phyloP scores from a whole-genome alignment of 2,888 invertebrate species.

The Dynastes maya region DNA sequence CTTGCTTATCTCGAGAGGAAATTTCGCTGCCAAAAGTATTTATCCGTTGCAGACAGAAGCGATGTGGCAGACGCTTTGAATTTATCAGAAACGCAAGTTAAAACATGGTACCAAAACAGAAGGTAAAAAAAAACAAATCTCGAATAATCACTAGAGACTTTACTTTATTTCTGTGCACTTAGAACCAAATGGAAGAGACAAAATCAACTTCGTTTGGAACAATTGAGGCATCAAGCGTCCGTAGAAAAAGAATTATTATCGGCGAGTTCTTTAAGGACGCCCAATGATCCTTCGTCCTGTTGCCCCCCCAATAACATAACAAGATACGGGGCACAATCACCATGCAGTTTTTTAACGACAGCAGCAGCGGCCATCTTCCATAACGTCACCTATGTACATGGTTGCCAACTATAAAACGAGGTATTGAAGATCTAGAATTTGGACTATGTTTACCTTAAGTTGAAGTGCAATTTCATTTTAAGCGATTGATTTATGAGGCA shows the following conservation, averaged over 20 bases:
- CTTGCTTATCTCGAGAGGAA: slow-evolving; percentile 92
- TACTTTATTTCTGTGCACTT: slow-evolving; percentile 52
- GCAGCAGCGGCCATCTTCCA: slow-evolving; percentile 83
- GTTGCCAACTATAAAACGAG: slow-evolving; percentile 76
- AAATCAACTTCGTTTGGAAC: slow-evolving; percentile 89
- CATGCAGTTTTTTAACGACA: slow-evolving; percentile 79
- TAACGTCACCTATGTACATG: slow-evolving; percentile 83
- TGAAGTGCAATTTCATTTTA: slow-evolving; percentile 46
- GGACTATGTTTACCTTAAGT: background rate
- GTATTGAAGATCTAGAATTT: background rate
- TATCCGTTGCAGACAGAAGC: slow-evolving; percentile 93
- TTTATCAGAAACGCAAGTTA: slow-evolving; percentile 94
- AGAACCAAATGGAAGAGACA: slow-evolving; percentile 93
- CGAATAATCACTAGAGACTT: background rate
- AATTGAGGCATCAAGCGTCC: slow-evolving; percentile 87
- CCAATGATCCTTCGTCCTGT: slow-evolving; percentile 63
- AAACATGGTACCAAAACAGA: slow-evolving; percentile 95
- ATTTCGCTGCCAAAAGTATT: slow-evolving; percentile 94
- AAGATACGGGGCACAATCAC: slow-evolving; percentile 67
- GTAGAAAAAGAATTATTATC: slow-evolving; percentile 79
- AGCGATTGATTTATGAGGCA: background rate
- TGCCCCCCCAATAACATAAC: slow-evolving; percentile 63
- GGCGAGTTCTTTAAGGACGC: slow-evolving; percentile 61
- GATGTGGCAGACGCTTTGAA: slow-evolving; percentile 93
- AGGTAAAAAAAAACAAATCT: slow-evolving; percentile 73